Conservation (phyloP, 2,113 vertebrate genomes). For the Potamarius usumacintae region DNA sequence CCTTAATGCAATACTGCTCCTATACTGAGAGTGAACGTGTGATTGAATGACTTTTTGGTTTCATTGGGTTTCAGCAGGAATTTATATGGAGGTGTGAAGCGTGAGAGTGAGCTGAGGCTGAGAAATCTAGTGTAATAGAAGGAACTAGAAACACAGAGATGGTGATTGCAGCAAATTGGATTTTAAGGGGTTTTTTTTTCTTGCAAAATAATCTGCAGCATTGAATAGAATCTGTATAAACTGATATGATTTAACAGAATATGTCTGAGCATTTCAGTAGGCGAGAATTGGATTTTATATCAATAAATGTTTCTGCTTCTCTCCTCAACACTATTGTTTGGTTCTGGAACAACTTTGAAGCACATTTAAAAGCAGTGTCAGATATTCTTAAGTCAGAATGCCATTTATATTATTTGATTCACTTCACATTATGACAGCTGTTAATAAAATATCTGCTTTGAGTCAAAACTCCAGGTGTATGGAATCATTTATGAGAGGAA, state of each 20-base stretch:
- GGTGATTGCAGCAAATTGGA: not conserved
- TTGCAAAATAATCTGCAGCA: constrained; percentile 3
- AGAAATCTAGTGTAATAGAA: not conserved
- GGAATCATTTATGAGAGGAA: not conserved
- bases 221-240: constrained; percentile 20
- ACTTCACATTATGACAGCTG: not conserved
- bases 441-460: not conserved
- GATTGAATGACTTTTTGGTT: not conserved
- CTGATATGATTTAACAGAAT: not conserved
- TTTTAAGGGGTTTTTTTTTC: not conserved
- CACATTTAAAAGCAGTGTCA: not conserved
- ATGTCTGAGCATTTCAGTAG: not conserved
- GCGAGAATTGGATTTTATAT: not conserved
- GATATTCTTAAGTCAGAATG: not conserved
- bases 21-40: not conserved
- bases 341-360: not conserved
- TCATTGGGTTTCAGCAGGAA: not conserved
- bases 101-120: not conserved
- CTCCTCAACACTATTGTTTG: not conserved
- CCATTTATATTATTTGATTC: not conserved
- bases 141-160: not conserved
- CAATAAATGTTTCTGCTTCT: not conserved
- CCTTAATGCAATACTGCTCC: not conserved
- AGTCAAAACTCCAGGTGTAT: not conserved
- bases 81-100: not conserved